Percentiles rank a stretch among this genome's conserved stretches.
Evolutionary conservation across 2,797 vertebrate species (phyloP).

Genomic region (Microctenopoma stevenorrisi): DNA sequence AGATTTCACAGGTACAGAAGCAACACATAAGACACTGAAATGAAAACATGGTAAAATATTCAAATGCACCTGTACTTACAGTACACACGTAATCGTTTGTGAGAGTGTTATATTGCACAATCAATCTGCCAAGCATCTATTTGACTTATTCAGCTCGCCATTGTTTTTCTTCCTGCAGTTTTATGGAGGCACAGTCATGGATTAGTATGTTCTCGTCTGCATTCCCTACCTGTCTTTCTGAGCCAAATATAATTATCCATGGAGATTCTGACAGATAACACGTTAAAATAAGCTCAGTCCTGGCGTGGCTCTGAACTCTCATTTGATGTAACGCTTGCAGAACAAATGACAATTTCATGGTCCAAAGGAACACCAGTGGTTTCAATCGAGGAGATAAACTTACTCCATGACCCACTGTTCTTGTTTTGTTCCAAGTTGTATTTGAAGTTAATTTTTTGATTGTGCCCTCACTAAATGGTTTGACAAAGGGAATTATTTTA

Average conservation of each 20-base stretch:
- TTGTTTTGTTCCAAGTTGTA: constrained; percentile 76
- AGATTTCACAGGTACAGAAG: constrained; percentile 24
- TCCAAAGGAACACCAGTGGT: constrained; percentile 78
- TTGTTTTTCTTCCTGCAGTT: constrained; percentile 41
- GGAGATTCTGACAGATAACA: constrained; percentile 77
- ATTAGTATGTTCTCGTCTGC: constrained; percentile 52
- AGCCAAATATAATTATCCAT: constrained; percentile 81
- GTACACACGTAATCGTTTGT: constrained; percentile 20
- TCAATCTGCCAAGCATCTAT: constrained; percentile 30
- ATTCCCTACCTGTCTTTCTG: constrained; percentile 63
- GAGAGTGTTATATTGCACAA: constrained; percentile 39
- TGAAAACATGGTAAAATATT: constrained; percentile 41
- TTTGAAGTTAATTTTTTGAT: constrained; percentile 75
- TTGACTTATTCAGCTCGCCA: constrained; percentile 37
- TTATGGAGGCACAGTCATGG: constrained; percentile 40
- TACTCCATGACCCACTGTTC: constrained; percentile 73
- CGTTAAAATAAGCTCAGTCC: constrained; percentile 74
- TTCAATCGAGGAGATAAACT: constrained; percentile 80
- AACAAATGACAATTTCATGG: constrained; percentile 86
- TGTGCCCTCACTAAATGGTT: constrained; percentile 59
- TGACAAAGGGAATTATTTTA: constrained; percentile 60
- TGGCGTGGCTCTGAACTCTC: constrained; percentile 76
- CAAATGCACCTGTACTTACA: constrained; percentile 35
- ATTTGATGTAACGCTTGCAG: constrained; percentile 83
- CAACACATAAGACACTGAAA: constrained; percentile 15